Evolutionary conservation across 2,113 vertebrate genomes (phyloP).

Genomic region (Urocitellus parryii): DNA sequence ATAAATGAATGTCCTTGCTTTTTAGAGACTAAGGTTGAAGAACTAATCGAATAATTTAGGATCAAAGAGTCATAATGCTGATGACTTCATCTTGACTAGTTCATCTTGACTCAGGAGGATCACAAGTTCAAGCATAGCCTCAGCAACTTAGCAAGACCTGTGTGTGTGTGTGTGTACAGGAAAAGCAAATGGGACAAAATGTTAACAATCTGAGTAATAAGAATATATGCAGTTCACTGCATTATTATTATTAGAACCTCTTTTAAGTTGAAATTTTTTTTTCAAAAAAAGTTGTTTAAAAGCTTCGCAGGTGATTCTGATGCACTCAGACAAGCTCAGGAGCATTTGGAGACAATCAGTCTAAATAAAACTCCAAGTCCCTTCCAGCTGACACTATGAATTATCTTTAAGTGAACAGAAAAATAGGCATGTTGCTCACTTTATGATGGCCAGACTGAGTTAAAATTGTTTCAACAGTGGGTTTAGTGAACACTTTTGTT

Average conservation of each 20-base stretch:
- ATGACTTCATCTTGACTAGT: background rate
- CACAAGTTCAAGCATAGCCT: no score
- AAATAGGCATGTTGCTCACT: background rate
- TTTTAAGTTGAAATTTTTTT: background rate
- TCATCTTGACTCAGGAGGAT: background rate
- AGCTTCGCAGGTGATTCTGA: background rate
- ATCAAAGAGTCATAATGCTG: background rate
- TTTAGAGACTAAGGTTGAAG: background rate
- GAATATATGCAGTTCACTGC: background rate
- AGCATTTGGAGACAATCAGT: background rate
- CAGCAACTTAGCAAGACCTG: no score
- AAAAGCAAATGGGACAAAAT: background rate
- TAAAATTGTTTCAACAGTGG: background rate
- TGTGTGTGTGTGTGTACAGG: background rate
- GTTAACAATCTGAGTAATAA: background rate
- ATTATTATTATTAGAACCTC: background rate
- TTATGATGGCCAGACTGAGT: background rate
- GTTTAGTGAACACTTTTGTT: no score
- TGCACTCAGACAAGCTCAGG: background rate
- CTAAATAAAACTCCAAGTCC: background rate
- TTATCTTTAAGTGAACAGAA: slow-evolving; percentile 13
- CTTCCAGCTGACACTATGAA: background rate
- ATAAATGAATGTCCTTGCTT: background rate
- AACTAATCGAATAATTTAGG: background rate
- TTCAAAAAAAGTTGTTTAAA: background rate